A percentile compares a stretch with the other conserved stretches of the same genome.
Conservation (phyloP, 1,140 invertebrate genomes). For the Euglossa dilemma region DNA sequence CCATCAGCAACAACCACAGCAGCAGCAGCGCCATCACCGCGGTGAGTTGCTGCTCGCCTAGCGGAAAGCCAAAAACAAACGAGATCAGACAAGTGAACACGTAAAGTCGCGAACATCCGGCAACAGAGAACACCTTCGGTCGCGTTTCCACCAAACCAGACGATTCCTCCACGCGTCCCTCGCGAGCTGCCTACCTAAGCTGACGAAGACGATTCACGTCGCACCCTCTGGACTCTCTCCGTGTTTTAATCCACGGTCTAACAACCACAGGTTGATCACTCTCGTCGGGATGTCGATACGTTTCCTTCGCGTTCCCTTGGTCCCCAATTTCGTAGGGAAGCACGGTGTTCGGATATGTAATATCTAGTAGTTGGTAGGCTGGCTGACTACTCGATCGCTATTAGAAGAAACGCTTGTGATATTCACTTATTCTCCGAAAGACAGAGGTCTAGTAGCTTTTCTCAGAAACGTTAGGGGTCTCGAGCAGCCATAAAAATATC, state of each 20-base stretch:
- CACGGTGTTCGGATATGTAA: neutral
- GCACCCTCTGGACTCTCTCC: too few relatives aligned
- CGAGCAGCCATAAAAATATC: too few relatives aligned
- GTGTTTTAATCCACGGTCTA: too few relatives aligned
- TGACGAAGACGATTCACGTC: slow-evolving; percentile 61
- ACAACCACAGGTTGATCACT: neutral
- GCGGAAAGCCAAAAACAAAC: slow-evolving; percentile 62
- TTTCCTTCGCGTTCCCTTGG: too few relatives aligned
- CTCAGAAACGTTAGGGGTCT: too few relatives aligned
- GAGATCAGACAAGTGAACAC: slow-evolving; percentile 31
- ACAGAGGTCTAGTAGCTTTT: neutral
- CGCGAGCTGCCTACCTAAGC: slow-evolving; percentile 27
- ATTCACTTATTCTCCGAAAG: neutral
- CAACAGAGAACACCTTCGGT: slow-evolving; percentile 28
- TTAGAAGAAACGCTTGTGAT: neutral
- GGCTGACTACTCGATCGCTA: neutral
- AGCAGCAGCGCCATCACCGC: slow-evolving; percentile 83
- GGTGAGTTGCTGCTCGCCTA: slow-evolving; percentile 85
- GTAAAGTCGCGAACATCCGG: slow-evolving; percentile 39
- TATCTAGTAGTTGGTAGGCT: slow-evolving; percentile 15
- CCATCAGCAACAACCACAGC: slow-evolving; percentile 69
- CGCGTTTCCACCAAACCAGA: slow-evolving; percentile 1
- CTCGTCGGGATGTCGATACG: neutral
- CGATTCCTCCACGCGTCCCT: slow-evolving; percentile 5
- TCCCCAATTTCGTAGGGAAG: neutral